Base-by-base conservation (phyloP, 2,888 invertebrate genomes). In the Coleophora deauratella region DNA sequence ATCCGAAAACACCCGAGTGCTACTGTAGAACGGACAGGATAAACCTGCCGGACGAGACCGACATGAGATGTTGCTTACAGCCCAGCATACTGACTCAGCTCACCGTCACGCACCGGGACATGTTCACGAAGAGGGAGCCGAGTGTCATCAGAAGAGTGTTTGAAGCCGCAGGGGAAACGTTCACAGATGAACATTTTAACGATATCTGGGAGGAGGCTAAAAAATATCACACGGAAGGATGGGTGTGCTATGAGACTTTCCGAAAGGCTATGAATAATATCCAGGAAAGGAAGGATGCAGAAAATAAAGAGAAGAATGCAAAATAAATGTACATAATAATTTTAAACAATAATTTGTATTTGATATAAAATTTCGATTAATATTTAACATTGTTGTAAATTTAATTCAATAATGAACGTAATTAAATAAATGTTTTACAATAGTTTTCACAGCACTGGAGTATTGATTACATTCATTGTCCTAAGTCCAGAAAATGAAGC, bases 241-340 rank as follows among this genome's bases (percentile, higher is more conserved):
- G 71, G 63, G 88, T 89, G 27, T 88, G 88, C 51, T 82, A 76
- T 33, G 87, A 88, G 60, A 88, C 88, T 7, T 88, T 88, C 47
- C 62, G 73, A 2, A 55, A 47, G 40, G 67, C 73, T 1, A 52
- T 77, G 27, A 50, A 66, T n/a, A 49, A 52, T 21, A 44, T 51
- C 43, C 40, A 45, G 15, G 43, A 41, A 28, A 27, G 42, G 35
- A 27, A 42, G 30, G 46, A 52, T 34, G 38, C 46, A 41, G 30
- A 50, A 41, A 49, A 47, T 21, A 30, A 35, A 33, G 47, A 21
- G 6, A 6, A 21, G 21, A 21, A n/a, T n/a, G n/a, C n/a, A 21
- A 21, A 21, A 21, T 21, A 21, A 21, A 21, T 21, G 21, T 4
- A 21, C 3, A 21, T 21, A 3, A 21, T 21, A 21, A 3, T 21